A percentile compares a stretch with the other conserved stretches of the same genome.
Evolutionary conservation across 2,797 vertebrate species (phyloP).

Genomic region (Graptemys geographica): DNA sequence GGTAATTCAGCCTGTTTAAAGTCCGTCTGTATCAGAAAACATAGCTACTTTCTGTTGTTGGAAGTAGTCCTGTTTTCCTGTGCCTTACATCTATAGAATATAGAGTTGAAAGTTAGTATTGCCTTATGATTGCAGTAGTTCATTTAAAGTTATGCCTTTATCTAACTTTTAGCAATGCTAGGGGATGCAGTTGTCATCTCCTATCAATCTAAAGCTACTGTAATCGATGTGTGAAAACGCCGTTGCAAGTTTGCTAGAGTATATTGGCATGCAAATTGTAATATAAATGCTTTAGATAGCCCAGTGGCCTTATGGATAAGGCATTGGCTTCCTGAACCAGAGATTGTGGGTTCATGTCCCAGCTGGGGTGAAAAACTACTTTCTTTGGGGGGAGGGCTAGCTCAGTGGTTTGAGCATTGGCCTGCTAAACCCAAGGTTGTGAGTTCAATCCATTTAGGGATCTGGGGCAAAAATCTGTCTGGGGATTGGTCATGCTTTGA

Average conservation of each 20-base stretch:
- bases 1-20: not conserved
- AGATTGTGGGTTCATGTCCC: too few relatives aligned
- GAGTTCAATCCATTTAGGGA: too few relatives aligned
- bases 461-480: too few relatives aligned
- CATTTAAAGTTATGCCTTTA: conserved; percentile 1
- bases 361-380: too few relatives aligned
- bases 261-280: not conserved
- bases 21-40: not conserved
- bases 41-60: not conserved
- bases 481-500: too few relatives aligned
- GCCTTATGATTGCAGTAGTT: not conserved
- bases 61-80: not conserved
- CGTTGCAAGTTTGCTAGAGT: not conserved
- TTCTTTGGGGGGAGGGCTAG: too few relatives aligned
- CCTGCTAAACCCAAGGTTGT: too few relatives aligned
- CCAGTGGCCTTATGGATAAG: too few relatives aligned
- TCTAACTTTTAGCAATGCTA: not conserved
- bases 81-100: not conserved
- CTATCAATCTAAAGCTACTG: not conserved
- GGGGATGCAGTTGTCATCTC: not conserved
- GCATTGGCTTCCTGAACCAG: too few relatives aligned
- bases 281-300: not conserved
- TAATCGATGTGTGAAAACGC: not conserved
- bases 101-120: not conserved
- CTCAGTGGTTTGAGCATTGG: too few relatives aligned